A percentile compares a stretch with the other conserved stretches of the same genome.
Conservation (phyloP, 2,797 vertebrate genomes). For the Hozukius guyotensis region DNA sequence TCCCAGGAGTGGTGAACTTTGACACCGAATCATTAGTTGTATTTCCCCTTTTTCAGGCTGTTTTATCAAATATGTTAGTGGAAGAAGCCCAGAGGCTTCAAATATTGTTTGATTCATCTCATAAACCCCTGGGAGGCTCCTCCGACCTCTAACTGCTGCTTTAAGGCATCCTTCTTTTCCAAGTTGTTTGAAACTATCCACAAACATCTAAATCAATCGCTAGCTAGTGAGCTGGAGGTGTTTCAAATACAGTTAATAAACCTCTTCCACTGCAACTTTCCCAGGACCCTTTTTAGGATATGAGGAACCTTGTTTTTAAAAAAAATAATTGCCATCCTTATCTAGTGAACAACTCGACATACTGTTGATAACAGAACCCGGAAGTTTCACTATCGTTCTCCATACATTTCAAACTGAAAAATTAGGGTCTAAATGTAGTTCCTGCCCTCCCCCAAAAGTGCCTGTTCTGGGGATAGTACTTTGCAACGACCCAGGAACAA, state of each 20-base stretch:
- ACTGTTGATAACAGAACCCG: not conserved
- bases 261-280: not conserved
- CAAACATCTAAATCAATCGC: constrained; percentile 25
- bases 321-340: not conserved
- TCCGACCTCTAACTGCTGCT: constrained; percentile 40
- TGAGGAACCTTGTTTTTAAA: not conserved
- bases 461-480: not conserved
- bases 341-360: not conserved
- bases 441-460: not conserved
- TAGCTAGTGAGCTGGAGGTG: not conserved
- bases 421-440: not conserved
- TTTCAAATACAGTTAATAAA: not conserved
- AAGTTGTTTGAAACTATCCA: constrained; percentile 2
- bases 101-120: constrained; percentile 35
- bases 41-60: constrained; percentile 6
- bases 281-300: not conserved
- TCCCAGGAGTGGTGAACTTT: constrained; percentile 27
- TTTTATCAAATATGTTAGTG: constrained; percentile 28
- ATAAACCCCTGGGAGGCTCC: constrained; percentile 7
- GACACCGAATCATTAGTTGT: constrained; percentile 23
- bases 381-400: too few relatives aligned
- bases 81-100: constrained; percentile 31
- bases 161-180: constrained; percentile 17
- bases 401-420: not conserved
- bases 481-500: not conserved